phyloP scores from a whole-genome alignment of 2,797 vertebrate species.

The Tympanoctomys barrerae region DNA sequence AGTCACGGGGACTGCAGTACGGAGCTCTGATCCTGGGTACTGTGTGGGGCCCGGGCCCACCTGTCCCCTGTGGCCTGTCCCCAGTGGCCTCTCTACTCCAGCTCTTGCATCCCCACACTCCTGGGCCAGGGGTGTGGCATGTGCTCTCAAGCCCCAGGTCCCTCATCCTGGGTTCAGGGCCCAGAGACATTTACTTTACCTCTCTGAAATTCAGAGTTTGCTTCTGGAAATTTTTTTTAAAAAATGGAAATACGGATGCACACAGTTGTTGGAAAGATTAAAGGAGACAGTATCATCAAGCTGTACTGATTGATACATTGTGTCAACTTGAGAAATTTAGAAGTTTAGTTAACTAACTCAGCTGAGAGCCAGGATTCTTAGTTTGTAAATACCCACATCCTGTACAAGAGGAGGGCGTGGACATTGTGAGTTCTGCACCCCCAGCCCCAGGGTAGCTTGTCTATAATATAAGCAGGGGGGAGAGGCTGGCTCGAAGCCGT shows the following conservation, averaged over 20 bases:
- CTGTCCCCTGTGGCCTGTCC: too few species aligned
- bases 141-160: background rate
- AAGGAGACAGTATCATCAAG: background rate
- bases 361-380: too few species aligned
- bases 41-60: background rate
- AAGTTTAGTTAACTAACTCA: too few species aligned
- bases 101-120: background rate
- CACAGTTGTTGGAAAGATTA: background rate
- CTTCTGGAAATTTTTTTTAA: slow-evolving; percentile 32
- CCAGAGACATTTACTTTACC: background rate
- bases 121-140: fast-evolving
- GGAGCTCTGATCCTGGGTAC: background rate
- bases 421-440: too few species aligned
- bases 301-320: too few species aligned
- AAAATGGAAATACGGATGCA: background rate
- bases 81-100: background rate
- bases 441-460: too few species aligned
- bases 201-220: background rate
- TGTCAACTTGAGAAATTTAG: too few species aligned
- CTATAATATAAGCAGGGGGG: too few species aligned
- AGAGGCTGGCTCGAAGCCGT: too few species aligned
- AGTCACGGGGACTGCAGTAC: fast-evolving
- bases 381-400: too few species aligned
- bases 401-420: too few species aligned
- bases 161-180: background rate